phyloP scores from a whole-genome alignment of 2,113 vertebrate species.

The Scomber japonicus region DNA sequence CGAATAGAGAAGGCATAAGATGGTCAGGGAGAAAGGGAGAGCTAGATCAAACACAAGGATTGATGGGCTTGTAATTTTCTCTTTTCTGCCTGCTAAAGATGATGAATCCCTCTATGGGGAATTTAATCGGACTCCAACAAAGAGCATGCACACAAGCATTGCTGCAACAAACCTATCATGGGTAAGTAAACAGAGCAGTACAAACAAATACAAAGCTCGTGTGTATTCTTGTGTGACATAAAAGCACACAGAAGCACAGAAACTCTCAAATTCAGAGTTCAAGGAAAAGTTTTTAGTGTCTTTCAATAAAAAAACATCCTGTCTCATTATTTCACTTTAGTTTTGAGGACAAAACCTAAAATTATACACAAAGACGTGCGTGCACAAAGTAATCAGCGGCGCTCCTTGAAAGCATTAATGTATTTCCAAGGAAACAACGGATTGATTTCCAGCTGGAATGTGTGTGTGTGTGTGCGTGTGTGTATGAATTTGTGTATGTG shows the following conservation, averaged over 20 bases:
- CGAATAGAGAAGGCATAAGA: slow-evolving; percentile 38
- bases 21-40: slow-evolving; percentile 27
- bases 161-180: slow-evolving; percentile 64
- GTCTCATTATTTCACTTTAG: not conserved
- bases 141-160: slow-evolving; percentile 48
- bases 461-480: not conserved
- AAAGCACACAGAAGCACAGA: slow-evolving; percentile 1
- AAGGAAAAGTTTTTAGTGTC: slow-evolving; percentile 32
- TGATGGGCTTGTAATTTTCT: slow-evolving; percentile 72
- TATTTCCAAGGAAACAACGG: slow-evolving; percentile 48
- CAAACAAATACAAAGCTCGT: slow-evolving; percentile 61
- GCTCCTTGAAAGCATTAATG: slow-evolving; percentile 11
- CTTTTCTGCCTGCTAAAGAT: slow-evolving; percentile 76
- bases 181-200: slow-evolving; percentile 62
- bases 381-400: not conserved
- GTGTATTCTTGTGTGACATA: slow-evolving; percentile 18
- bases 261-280: slow-evolving; percentile 14
- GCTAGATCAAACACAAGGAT: slow-evolving; percentile 64
- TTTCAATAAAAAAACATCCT: slow-evolving; percentile 11
- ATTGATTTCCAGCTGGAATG: slow-evolving; percentile 54
- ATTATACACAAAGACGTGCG: not conserved
- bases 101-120: slow-evolving; percentile 78
- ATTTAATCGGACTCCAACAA: slow-evolving; percentile 75
- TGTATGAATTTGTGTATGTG: not conserved
- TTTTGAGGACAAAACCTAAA: not conserved